Percentiles rank a stretch among this genome's conserved stretches.
Evolutionary conservation across 2,797 vertebrate species (phyloP).

Genomic region (Glossophaga mutica): DNA sequence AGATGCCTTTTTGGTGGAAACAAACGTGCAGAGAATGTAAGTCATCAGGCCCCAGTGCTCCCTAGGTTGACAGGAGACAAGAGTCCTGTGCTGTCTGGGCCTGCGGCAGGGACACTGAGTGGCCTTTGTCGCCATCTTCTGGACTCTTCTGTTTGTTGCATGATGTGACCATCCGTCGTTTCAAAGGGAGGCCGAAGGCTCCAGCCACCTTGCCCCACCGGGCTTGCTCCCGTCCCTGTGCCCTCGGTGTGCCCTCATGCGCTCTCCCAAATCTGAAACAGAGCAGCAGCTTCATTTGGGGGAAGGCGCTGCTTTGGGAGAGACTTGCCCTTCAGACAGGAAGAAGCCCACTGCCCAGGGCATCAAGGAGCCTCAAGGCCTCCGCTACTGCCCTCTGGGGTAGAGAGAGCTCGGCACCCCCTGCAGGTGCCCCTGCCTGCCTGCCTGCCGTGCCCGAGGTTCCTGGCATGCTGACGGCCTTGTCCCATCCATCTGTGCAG

Average conservation of each 20-base stretch:
- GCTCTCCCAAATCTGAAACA: fast-evolving
- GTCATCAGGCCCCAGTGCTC: fast-evolving
- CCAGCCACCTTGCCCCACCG: fast-evolving
- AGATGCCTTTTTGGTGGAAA: not conserved
- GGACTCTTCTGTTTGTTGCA: constrained; percentile 69
- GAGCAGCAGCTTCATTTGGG: not conserved
- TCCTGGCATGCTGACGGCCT: not conserved
- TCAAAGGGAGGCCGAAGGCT: not conserved
- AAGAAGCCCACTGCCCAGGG: not conserved
- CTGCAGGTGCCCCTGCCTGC: not conserved
- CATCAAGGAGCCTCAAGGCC: fast-evolving
- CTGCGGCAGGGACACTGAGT: not conserved
- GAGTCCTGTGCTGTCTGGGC: not conserved
- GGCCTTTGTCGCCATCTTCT: constrained; percentile 85
- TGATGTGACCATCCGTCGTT: fast-evolving
- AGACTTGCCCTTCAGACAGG: not conserved
- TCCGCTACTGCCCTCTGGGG: not conserved
- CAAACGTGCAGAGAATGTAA: not conserved
- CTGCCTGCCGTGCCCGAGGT: not conserved
- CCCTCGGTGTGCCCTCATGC: not conserved
- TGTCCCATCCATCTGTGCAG: constrained; percentile 21
- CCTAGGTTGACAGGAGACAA: not conserved
- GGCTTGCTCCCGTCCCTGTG: not conserved
- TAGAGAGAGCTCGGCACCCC: not conserved
- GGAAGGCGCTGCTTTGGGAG: not conserved